phyloP scores from a whole-genome alignment of 2,888 invertebrate genomes.

The Lacanobia wlatinum region DNA sequence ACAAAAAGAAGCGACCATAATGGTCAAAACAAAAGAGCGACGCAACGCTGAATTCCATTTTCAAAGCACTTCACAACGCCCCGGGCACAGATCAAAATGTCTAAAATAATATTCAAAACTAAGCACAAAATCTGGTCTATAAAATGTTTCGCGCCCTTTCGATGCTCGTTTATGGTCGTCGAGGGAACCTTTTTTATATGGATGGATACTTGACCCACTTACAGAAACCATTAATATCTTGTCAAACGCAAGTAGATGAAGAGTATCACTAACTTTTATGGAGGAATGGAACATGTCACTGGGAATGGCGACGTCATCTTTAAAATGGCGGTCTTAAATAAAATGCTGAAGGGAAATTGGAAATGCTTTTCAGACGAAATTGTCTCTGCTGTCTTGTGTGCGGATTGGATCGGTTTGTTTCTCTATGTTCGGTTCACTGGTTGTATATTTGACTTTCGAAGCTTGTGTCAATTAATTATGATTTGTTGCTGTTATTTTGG shows the following conservation, averaged over 20 bases:
- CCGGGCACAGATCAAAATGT: slow-evolving; percentile 2
- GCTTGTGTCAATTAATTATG: not conserved
- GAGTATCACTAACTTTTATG: slow-evolving; percentile 39
- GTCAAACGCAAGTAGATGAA: slow-evolving; percentile 56
- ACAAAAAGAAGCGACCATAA: not conserved
- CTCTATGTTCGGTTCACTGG: not conserved
- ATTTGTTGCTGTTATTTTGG: not conserved
- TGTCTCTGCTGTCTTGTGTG: not conserved
- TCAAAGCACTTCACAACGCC: not conserved
- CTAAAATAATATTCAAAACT: not conserved
- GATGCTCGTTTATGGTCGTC: slow-evolving; percentile 24
- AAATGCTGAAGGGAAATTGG: slow-evolving; percentile 13
- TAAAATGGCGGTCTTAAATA: slow-evolving; percentile 10
- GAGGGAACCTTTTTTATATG: slow-evolving; percentile 43
- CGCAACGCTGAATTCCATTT: slow-evolving; percentile 20
- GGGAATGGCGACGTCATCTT: slow-evolving; percentile 22
- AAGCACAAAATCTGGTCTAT: slow-evolving; percentile 26
- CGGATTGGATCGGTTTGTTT: not conserved
- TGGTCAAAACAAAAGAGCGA: not conserved
- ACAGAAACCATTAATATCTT: slow-evolving; percentile 59
- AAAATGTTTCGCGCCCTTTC: slow-evolving; percentile 14
- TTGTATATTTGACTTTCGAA: not conserved
- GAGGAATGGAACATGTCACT: slow-evolving; percentile 5
- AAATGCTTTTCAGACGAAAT: slow-evolving; percentile 3
- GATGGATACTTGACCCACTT: slow-evolving; percentile 60